phyloP scores from a whole-genome alignment of 2,113 vertebrate species.

The Pogona vitticeps region DNA sequence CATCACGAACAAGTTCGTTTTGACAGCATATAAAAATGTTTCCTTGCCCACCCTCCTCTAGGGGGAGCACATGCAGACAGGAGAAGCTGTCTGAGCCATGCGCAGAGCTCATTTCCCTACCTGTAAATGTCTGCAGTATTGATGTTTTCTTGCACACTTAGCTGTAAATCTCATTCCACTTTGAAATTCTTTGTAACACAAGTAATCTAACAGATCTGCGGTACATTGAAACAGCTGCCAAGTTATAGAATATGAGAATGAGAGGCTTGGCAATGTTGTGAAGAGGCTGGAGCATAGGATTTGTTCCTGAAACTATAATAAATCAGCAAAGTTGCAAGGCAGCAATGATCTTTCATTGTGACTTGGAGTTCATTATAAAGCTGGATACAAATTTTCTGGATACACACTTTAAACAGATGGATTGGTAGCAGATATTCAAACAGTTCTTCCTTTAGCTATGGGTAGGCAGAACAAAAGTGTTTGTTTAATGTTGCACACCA shows the following conservation, averaged over 20 bases:
- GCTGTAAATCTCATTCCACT: slow-evolving; percentile 28
- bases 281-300: slow-evolving; percentile 21
- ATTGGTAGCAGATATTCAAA: not conserved
- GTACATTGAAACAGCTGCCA: slow-evolving; percentile 25
- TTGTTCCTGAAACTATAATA: slow-evolving; percentile 52
- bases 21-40: not conserved
- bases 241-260: slow-evolving; percentile 22
- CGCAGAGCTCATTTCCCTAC: not conserved
- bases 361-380: slow-evolving; percentile 25
- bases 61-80: slow-evolving; percentile 4
- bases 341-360: slow-evolving; percentile 39
- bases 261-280: slow-evolving; percentile 39
- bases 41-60: slow-evolving; percentile 17
- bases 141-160: slow-evolving; percentile 36
- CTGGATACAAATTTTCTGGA: slow-evolving; percentile 29
- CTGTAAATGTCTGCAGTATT: slow-evolving; percentile 46
- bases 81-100: not conserved
- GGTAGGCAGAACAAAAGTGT: not conserved
- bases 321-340: slow-evolving; percentile 44
- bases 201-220: slow-evolving; percentile 27
- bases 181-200: slow-evolving; percentile 39
- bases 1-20: slow-evolving; percentile 11
- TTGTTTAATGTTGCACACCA: not conserved
- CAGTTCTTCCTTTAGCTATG: not conserved
- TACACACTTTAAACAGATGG: slow-evolving; percentile 9